phyloP scores from a whole-genome alignment of 2,113 vertebrate species.

The Amphilophus citrinellus region DNA sequence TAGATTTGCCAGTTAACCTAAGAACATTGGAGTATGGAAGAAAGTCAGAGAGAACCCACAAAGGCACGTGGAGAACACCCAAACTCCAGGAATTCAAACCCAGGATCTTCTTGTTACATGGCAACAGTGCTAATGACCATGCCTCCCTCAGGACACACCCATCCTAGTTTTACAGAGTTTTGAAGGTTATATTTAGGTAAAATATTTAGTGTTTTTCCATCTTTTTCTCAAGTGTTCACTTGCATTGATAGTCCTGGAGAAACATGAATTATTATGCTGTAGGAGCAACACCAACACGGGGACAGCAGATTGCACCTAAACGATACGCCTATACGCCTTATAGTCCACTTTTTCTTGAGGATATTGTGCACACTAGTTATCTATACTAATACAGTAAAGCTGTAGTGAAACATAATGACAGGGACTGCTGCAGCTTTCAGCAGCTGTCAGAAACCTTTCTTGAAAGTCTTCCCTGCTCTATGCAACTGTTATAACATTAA shows the following conservation, averaged over 20 bases:
- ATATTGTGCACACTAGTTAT: not conserved
- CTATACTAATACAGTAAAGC: not conserved
- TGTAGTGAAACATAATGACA: too few relatives aligned
- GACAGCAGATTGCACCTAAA: not conserved
- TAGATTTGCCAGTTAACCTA: not conserved
- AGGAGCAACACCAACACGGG: not conserved
- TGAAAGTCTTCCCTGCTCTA: not conserved
- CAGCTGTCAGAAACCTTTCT: not conserved
- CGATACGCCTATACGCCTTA: not conserved
- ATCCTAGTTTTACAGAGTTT: not conserved
- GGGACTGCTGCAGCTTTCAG: not conserved
- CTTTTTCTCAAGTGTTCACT: not conserved
- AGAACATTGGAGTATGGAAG: not conserved
- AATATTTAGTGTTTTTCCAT: not conserved
- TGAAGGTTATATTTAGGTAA: not conserved
- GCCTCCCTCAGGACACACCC: not conserved
- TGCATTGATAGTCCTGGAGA: not conserved
- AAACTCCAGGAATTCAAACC: not conserved
- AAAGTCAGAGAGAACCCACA: not conserved
- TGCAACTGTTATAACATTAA: not conserved
- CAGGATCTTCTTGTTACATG: not conserved
- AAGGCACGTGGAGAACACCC: not conserved
- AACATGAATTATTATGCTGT: not conserved
- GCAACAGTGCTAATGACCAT: not conserved
- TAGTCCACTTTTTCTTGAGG: accelerated